Evolutionary conservation across 2,888 invertebrate genomes (phyloP).

Genomic region (Acronicta alni): DNA sequence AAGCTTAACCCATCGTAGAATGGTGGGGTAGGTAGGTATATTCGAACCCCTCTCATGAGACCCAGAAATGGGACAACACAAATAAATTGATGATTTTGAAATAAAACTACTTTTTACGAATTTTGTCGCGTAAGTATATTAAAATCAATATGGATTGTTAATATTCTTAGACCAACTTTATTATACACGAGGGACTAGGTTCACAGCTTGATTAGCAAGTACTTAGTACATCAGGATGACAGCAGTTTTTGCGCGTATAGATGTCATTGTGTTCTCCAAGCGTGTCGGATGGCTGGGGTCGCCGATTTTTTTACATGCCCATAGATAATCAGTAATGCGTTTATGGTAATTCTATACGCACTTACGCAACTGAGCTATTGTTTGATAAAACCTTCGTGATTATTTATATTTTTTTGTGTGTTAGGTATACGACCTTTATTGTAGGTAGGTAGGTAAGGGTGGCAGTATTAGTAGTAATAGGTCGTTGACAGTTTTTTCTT

Average conservation of each 20-base stretch:
- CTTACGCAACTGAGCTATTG: constrained; percentile 45
- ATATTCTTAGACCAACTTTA: too few relatives aligned
- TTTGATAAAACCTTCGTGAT: constrained; percentile 32
- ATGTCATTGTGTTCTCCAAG: constrained; percentile 49
- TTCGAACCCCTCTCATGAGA: too few relatives aligned
- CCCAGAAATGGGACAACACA: too few relatives aligned
- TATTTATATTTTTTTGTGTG: constrained; percentile 10
- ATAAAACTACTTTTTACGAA: too few relatives aligned
- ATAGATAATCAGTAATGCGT: constrained; percentile 41
- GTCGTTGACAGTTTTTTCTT: too few relatives aligned
- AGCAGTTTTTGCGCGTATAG: constrained; percentile 46
- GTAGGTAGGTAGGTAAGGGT: too few relatives aligned
- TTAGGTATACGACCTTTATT: background rate
- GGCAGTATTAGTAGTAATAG: too few relatives aligned
- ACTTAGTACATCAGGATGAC: constrained; percentile 37
- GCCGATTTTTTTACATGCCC: constrained; percentile 40
- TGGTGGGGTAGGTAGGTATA: too few relatives aligned
- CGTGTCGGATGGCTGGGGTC: constrained; percentile 43
- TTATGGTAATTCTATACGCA: constrained; percentile 53
- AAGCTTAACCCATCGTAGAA: too few relatives aligned
- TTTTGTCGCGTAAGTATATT: too few relatives aligned
- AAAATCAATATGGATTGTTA: too few relatives aligned
- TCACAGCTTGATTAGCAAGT: constrained; percentile 9
- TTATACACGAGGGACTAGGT: background rate
- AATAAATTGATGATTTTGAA: too few relatives aligned